Base-by-base conservation (phyloP, 92 coral and sea anemone genomes). In the Palythoa grandis region DNA sequence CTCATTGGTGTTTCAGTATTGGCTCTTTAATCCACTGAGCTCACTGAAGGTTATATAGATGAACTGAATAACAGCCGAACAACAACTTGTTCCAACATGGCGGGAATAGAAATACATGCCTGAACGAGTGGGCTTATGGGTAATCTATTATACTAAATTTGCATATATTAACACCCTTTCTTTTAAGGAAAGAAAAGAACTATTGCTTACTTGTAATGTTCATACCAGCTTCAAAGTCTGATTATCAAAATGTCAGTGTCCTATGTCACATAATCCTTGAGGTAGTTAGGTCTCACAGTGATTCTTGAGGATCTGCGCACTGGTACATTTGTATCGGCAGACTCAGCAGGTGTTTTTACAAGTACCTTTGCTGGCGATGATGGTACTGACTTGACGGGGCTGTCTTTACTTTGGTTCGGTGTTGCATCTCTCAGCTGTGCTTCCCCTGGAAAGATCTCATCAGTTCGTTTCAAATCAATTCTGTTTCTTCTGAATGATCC, bases 1-100 rank as follows among this genome's bases (percentile, higher is more conserved):
- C n/a, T n/a, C n/a, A n/a, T n/a, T n/a, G n/a, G n/a, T 70, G 75
- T 70, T 70, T 70, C 75, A 70, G 75, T 70, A 70, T 70, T 29
- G 20, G 8, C 70, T 17, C 70, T 63, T 70, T 29, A 70, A 70
- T 70, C 50, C 52, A 70, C 75, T 70, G 50, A 29, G 11, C 29
- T 29, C 11, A 70, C 75, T 19, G 52, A 35, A 70, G 10, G 29
- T 9, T 11, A 17, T 17, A 20, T 20, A 17, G 70, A 63, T 1
- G 23, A 63, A 70, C 75, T 19, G 52, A 70, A 70, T 35, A 29
- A 35, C 52, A 70, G 47, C 47, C 47, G 47, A 40, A 40, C 47
- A 40, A 40, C 47, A 40, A 70, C 70, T 63, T 63, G 9, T 70
- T 70, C 75, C 75, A 70, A 70, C 50, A 70, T 70, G 52, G 75